Conservation (phyloP, 2,797 vertebrate genomes). For the Sus cebifrons region DNA sequence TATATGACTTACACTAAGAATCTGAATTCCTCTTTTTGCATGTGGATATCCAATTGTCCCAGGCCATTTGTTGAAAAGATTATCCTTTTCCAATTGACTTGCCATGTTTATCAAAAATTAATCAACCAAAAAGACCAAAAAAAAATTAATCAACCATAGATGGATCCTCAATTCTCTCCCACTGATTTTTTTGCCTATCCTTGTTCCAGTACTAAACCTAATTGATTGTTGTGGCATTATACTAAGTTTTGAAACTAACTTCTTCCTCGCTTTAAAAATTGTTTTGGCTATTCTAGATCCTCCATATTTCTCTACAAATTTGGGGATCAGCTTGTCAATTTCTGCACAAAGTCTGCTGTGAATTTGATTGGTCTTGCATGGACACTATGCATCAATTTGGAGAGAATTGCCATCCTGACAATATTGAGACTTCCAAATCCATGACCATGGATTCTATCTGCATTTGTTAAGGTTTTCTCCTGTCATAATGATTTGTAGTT, state of each 20-base stretch:
- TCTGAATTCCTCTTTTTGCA: constrained; percentile 48
- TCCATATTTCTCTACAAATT: constrained; percentile 44
- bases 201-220: not conserved
- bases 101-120: constrained; percentile 48
- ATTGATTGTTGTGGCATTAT: not conserved
- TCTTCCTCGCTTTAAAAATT: constrained; percentile 12
- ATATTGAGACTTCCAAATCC: not conserved
- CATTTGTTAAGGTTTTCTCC: constrained; percentile 12
- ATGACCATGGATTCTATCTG: not conserved
- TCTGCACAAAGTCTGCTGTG: not conserved
- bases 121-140: not conserved
- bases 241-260: constrained; percentile 18
- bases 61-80: constrained; percentile 1
- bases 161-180: not conserved
- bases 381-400: not conserved
- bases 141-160: constrained; percentile 15
- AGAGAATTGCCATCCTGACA: not conserved
- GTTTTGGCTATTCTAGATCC: not conserved
- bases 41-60: not conserved
- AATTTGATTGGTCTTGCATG: not conserved
- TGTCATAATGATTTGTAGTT: not conserved
- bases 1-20: not conserved
- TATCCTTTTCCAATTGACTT: constrained; percentile 5
- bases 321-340: not conserved
- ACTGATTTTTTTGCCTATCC: not conserved